Evolutionary conservation across 2,888 invertebrate species (phyloP).

Genomic region (Rhagonycha fulva): DNA sequence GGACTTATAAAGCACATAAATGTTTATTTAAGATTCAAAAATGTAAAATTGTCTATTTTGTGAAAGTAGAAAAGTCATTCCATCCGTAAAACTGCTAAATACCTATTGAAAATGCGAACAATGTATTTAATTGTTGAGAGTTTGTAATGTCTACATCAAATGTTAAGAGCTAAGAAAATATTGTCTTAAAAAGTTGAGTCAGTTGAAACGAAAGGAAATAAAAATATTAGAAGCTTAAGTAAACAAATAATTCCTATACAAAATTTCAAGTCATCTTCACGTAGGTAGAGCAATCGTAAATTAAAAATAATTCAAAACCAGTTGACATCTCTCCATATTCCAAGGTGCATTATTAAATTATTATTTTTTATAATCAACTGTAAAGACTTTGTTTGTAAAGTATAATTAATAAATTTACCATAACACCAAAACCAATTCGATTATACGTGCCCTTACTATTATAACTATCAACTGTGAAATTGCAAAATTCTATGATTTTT

Average conservation of each 20-base stretch:
- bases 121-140: constrained; percentile 30
- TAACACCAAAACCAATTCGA: background rate
- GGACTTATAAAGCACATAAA: background rate
- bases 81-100: background rate
- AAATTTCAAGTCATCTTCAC: constrained; percentile 27
- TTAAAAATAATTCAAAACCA: background rate
- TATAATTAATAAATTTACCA: background rate
- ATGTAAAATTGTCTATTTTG: background rate
- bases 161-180: constrained; percentile 30
- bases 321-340: background rate
- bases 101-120: constrained; percentile 12
- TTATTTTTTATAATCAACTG: background rate
- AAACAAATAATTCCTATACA: constrained; percentile 26
- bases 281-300: constrained; percentile 21
- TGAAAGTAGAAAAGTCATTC: background rate
- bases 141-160: constrained; percentile 30
- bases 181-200: constrained; percentile 28
- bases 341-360: background rate
- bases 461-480: background rate
- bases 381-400: background rate
- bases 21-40: background rate
- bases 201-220: constrained; percentile 24
- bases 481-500: background rate
- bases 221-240: constrained; percentile 29
- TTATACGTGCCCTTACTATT: background rate